Base-by-base conservation (phyloP, 2,888 invertebrate genomes). In the Alcis repandata region DNA sequence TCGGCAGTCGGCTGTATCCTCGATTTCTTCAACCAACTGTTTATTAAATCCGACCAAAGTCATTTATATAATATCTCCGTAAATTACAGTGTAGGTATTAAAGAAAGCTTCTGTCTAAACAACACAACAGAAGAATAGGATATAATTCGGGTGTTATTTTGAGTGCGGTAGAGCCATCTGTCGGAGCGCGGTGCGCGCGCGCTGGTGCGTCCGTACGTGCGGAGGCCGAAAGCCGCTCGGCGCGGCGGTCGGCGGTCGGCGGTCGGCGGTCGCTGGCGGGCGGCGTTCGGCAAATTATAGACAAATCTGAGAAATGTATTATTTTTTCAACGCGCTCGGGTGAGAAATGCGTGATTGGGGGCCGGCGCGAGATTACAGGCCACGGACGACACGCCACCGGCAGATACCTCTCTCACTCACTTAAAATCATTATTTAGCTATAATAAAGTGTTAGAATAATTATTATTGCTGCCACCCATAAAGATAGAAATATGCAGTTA, bases 261-360 rank as follows among this genome's bases (percentile, higher is more conserved):
- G 59, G n/a, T 9, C 17, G 46, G 46, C 63, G 49, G 41, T 52
- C 53, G 59, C 64, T 43, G 76, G 72, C 77, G 78, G 77, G 87
- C 91, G 91, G 92, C 90, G 82, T 82, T 83, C 85, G 78, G 86
- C 87, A 92, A 93, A 92, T 93, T 93, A 93, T 91, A 92, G 92
- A 92, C 92, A 85, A 92, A 91, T 88, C 88, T 87, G 86, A 79
- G 80, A 83, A 84, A 88, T 85, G 88, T 90, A 91, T 93, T 91
- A 93, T 93, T 93, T 92, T 93, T 93, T 93, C 92, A 93, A 89
- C 92, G 90, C 93, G 90, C 85, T 75, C 85, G 91, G 91, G 93
- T 93, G 93, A 93, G 92, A 93, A 93, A 88, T 90, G 91, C 90
- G 86, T 92, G 92, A 93, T 92, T 93, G 91, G 85, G 86, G 91